phyloP scores from a whole-genome alignment of 2,888 invertebrate species.

The Shargacucullia verbasci region DNA sequence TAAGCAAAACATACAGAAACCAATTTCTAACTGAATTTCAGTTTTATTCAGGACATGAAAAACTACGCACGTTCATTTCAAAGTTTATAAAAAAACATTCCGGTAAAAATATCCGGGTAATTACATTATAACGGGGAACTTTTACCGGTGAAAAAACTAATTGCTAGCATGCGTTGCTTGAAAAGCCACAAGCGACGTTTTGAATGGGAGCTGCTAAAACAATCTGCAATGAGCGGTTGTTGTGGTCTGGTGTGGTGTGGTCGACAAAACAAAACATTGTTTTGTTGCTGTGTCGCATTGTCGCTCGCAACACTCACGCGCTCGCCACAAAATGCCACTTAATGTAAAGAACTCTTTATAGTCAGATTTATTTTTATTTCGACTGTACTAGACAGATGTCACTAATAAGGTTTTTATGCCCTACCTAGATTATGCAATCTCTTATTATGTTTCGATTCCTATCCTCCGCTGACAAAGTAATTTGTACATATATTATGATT shows the following conservation, averaged over 20 bases:
- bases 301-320: constrained; percentile 48
- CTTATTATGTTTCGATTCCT: too few relatives aligned
- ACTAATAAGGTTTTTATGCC: constrained; percentile 23
- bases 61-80: constrained; percentile 14
- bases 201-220: constrained; percentile 64
- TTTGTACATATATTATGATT: too few relatives aligned
- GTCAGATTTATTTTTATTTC: constrained; percentile 39
- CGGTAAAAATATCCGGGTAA: constrained; percentile 10
- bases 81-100: constrained; percentile 13
- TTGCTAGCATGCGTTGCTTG: constrained; percentile 49
- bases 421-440: constrained; percentile 8
- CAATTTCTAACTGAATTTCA: constrained; percentile 4
- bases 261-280: constrained; percentile 58
- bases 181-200: constrained; percentile 63
- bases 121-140: constrained; percentile 38
- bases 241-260: constrained; percentile 54
- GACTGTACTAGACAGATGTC: constrained; percentile 32
- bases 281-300: constrained; percentile 49
- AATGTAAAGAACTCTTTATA: constrained; percentile 45
- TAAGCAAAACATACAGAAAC: constrained; percentile 3
- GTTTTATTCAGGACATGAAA: constrained; percentile 13
- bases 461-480: too few relatives aligned
- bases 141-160: constrained; percentile 53
- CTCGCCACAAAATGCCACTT: constrained; percentile 53
- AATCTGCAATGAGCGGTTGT: constrained; percentile 65